These are phyloP conservation scores for Noctuana brunneofusca DNA, from an alignment of 2,888 invertebrate genomes.

Conservation along the genomic window DNA sequence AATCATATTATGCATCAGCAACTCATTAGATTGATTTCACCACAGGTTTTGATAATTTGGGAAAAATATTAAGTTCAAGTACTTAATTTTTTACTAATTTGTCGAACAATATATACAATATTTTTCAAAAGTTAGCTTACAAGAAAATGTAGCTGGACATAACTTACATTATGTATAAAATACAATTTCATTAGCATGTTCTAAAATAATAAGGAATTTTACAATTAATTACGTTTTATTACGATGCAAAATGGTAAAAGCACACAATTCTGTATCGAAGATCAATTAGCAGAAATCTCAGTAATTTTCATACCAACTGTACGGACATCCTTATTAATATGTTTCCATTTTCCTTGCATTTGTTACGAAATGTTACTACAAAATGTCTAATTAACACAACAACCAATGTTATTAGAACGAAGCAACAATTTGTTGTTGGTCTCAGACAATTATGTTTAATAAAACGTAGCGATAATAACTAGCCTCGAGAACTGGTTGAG, in stretches of 20 bases:
- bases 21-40: constrained; percentile 14
- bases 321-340: neutral
- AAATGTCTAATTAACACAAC: neutral
- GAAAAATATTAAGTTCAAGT: neutral
- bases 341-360: neutral
- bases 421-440: constrained; percentile 12
- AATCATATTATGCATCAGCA: neutral
- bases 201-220: too few relatives aligned
- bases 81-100: neutral
- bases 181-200: too few relatives aligned
- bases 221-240: too few relatives aligned
- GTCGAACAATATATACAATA: too few relatives aligned
- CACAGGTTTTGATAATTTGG: neutral
- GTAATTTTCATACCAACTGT: neutral
- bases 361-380: neutral
- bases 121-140: too few relatives aligned
- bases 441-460: constrained; percentile 21
- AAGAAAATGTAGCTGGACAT: too few relatives aligned
- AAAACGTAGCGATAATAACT: constrained; percentile 18
- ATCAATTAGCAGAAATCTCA: neutral
- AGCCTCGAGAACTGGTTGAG: constrained; percentile 15
- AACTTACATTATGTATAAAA: too few relatives aligned
- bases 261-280: too few relatives aligned
- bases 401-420: constrained; percentile 8
- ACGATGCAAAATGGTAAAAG: too few relatives aligned